Base-by-base conservation (phyloP, 2,888 invertebrate species). In the Agrotis exclamationis region DNA sequence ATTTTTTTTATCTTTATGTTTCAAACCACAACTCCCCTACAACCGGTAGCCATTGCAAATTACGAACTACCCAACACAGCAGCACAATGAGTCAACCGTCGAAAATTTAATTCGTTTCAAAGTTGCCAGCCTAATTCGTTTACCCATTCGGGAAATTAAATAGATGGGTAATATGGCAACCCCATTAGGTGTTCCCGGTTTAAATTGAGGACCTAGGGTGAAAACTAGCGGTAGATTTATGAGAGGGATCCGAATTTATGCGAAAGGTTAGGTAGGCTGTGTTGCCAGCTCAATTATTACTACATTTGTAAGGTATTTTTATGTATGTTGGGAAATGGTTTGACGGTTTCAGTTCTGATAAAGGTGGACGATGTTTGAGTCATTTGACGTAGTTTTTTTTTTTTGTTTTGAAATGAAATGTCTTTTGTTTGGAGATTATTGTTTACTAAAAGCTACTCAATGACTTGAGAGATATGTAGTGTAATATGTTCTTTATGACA, bases 61-160 rank as follows among this genome's bases (percentile, higher is more conserved):
- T 67, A 59, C 62, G 73, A 33, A 62, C 54, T 57, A 64, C 65
- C 58, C 44, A 48, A 45, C 53, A 72, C 70, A 68, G 64, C 60
- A 77, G 82, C 81, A 86, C 89, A 91, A 92, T 91, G 92, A 93
- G 91, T 93, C 93, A 92, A 94, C 93, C 92, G 92, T 92, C 88
- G 91, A 92, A 94, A 95, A 95, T 95, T 93, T 90, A 95, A 95
- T 95, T 93, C 92, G 90, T 93, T 93, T 93, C 94, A 94, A 94
- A 94, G 95, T 94, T 94, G 93, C 94, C 93, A 93, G 93, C 91
- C 93, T 95, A 94, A 96, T 95, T 94, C 94, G 93, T 94, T 96
- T 96, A 95, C 92, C 92, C 94, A 93, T 95, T 94, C 93, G 94
- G 92, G 92, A 95, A 95, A 96, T 96, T 95, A 95, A 95, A 96